Evolutionary conservation across 2,888 invertebrate genomes (phyloP).

Genomic region (Suillia variegata): DNA sequence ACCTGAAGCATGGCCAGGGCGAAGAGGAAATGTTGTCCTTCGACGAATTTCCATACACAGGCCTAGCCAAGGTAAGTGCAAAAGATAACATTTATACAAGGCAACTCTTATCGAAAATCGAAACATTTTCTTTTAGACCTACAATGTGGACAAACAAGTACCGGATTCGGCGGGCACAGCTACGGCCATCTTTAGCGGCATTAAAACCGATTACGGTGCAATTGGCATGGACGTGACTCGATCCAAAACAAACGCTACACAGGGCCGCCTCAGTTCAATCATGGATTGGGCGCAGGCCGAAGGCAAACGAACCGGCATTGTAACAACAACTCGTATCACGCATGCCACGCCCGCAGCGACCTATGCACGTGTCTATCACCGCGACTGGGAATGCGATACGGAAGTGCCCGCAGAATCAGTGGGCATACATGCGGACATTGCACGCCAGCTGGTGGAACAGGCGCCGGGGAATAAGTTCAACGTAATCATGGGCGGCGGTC

Average conservation of each 20-base stretch:
- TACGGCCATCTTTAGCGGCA: slow-evolving; percentile 70
- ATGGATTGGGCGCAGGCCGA: slow-evolving; percentile 67
- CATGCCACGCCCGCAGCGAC: slow-evolving; percentile 70
- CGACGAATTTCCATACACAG: slow-evolving; percentile 68
- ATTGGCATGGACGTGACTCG: slow-evolving; percentile 63
- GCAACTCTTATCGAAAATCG: no score
- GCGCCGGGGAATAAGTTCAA: slow-evolving; percentile 67
- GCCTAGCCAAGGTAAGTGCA: slow-evolving; percentile 67
- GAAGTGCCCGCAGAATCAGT: slow-evolving; percentile 54
- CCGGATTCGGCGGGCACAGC: slow-evolving; percentile 75
- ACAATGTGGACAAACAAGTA: slow-evolving; percentile 72
- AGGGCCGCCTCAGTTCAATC: slow-evolving; percentile 62
- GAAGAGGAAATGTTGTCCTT: slow-evolving; percentile 67
- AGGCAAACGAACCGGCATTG: slow-evolving; percentile 68
- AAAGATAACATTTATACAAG: no score
- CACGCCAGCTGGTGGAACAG: slow-evolving; percentile 68
- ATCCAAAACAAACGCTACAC: slow-evolving; percentile 47
- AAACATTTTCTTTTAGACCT: slow-evolving; percentile 67
- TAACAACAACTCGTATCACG: slow-evolving; percentile 70
- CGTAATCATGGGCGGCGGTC: slow-evolving; percentile 70
- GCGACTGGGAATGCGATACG: slow-evolving; percentile 69
- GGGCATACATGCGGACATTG: slow-evolving; percentile 65
- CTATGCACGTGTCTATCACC: slow-evolving; percentile 65
- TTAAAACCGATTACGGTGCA: slow-evolving; percentile 66
- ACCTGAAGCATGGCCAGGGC: slow-evolving; percentile 61